These are phyloP conservation scores for Platycheirus albimanus DNA, from an alignment of 2,888 invertebrate species.

Conservation along the genomic window DNA sequence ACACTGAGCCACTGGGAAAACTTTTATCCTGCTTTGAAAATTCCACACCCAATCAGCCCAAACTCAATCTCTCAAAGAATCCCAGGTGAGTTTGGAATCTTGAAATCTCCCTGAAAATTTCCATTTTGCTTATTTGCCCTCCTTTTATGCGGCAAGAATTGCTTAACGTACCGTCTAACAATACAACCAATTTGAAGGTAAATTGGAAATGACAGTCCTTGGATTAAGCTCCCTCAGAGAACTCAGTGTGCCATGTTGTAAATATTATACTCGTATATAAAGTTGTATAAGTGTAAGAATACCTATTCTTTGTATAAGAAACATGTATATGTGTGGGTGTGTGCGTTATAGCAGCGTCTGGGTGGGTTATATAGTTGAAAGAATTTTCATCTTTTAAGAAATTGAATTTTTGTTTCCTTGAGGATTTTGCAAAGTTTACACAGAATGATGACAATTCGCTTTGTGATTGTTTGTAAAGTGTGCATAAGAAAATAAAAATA, in stretches of 20 bases:
- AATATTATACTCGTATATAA: not conserved
- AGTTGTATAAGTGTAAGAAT: no score
- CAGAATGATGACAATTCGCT: slow-evolving; percentile 55
- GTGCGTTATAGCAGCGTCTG: no score
- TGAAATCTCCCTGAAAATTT: slow-evolving; percentile 57
- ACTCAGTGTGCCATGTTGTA: not conserved
- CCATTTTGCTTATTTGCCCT: slow-evolving; percentile 71
- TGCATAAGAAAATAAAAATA: not conserved
- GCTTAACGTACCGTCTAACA: slow-evolving; percentile 77
- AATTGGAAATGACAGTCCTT: slow-evolving; percentile 76
- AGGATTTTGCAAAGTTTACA: slow-evolving; percentile 60
- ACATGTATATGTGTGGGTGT: no score
- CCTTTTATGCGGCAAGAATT: slow-evolving; percentile 74
- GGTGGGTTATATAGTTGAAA: not conserved
- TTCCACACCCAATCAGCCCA: not conserved
- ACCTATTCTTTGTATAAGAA: no score
- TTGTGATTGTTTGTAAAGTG: slow-evolving; percentile 54
- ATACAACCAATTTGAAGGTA: slow-evolving; percentile 77
- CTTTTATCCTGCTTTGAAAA: not conserved
- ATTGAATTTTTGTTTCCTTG: slow-evolving; percentile 67
- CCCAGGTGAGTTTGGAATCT: not conserved
- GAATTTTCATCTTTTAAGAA: slow-evolving; percentile 63
- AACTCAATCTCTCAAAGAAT: not conserved
- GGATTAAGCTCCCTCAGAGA: slow-evolving; percentile 41
- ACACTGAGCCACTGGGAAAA: no score